Percentiles rank a stretch among this genome's conserved stretches.
These are phyloP conservation scores for Drosophila tanythrix DNA, from an alignment of 2,888 invertebrate genomes.

Conservation along the genomic window DNA sequence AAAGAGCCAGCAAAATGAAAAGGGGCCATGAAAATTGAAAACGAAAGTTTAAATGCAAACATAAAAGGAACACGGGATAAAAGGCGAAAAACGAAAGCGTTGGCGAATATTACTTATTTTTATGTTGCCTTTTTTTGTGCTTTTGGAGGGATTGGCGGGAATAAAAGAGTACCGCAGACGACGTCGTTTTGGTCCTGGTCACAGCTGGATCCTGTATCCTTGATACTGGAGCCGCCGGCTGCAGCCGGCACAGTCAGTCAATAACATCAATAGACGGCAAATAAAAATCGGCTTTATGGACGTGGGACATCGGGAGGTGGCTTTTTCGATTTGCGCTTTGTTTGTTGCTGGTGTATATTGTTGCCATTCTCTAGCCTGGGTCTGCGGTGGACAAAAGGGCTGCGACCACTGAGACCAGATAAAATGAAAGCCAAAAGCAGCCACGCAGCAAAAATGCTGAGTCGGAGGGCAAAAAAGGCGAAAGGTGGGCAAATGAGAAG, in stretches of 20 bases:
- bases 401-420: conserved; percentile 21
- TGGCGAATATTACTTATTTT: conserved; percentile 70
- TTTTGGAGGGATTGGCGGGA: neutral
- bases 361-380: conserved; percentile 49
- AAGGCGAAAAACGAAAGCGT: conserved; percentile 42
- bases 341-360: conserved; percentile 58
- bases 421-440: conserved; percentile 72
- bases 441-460: conserved; percentile 75
- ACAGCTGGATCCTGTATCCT: conserved; percentile 57
- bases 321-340: conserved; percentile 68
- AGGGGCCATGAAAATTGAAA: conserved; percentile 72
- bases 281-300: conserved; percentile 65
- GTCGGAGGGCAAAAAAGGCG: neutral
- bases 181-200: conserved; percentile 51
- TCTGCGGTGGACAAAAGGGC: conserved; percentile 65
- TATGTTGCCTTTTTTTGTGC: conserved; percentile 44
- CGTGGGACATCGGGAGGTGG: conserved; percentile 31
- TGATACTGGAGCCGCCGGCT: conserved; percentile 16
- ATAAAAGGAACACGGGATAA: conserved; percentile 24
- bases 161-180: conserved; percentile 29
- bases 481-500: neutral
- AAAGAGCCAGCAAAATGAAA: conserved; percentile 22
- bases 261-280: conserved; percentile 79
- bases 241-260: conserved; percentile 57
- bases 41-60: conserved; percentile 69